Evolutionary conservation across 2,797 vertebrate species (phyloP).

Genomic region (Fistularia tabacaria): DNA sequence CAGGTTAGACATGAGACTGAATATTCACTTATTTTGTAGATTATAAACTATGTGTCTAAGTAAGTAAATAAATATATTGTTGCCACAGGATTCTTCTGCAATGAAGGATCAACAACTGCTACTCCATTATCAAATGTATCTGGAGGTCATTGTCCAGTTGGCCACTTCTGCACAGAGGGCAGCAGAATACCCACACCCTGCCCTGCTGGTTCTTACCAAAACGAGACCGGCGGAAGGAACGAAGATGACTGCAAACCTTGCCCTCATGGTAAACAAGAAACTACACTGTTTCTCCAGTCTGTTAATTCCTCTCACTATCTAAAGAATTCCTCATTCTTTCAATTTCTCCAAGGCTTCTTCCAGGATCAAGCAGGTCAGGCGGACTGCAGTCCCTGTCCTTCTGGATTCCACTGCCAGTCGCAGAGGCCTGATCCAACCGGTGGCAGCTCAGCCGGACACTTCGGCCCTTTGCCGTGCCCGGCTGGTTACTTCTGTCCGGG

Average conservation of each 20-base stretch:
- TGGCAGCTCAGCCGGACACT: slow-evolving; percentile 46
- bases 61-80: slow-evolving; percentile 7
- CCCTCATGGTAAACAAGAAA: slow-evolving; percentile 66
- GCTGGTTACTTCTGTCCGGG: slow-evolving; percentile 82
- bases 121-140: slow-evolving; percentile 58
- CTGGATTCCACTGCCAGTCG: slow-evolving; percentile 71
- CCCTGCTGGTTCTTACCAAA: slow-evolving; percentile 72
- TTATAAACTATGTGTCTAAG: too few species aligned
- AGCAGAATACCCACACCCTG: slow-evolving; percentile 75
- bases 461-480: slow-evolving; percentile 70
- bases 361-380: slow-evolving; percentile 74
- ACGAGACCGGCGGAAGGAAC: slow-evolving; percentile 67
- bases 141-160: slow-evolving; percentile 78
- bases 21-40: not conserved
- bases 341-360: slow-evolving; percentile 69
- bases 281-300: not conserved
- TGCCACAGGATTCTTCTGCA: slow-evolving; percentile 74
- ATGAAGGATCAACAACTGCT: slow-evolving; percentile 68
- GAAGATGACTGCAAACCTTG: slow-evolving; percentile 78
- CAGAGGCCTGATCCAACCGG: slow-evolving; percentile 28
- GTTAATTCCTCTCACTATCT: too few species aligned
- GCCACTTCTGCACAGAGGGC: slow-evolving; percentile 79
- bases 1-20: slow-evolving; percentile 57
- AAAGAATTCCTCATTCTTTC: not conserved
- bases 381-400: slow-evolving; percentile 73